phyloP scores from a whole-genome alignment of 2,797 vertebrate species.

The Betta splendens region DNA sequence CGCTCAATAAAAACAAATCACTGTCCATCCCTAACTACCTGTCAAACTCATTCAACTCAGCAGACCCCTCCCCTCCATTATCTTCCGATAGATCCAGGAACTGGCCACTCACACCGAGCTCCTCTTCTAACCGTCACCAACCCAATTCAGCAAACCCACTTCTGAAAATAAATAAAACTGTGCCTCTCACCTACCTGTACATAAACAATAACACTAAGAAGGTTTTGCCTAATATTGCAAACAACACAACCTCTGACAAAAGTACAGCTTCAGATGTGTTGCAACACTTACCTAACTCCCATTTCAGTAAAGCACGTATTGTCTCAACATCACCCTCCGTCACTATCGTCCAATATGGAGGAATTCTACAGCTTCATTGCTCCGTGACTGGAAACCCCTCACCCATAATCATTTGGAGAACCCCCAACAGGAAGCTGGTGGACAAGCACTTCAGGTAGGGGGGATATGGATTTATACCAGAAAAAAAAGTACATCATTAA shows the following conservation, averaged over 20 bases:
- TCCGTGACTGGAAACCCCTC: constrained; percentile 87
- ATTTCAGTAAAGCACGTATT: constrained; percentile 83
- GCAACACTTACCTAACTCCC: constrained; percentile 44
- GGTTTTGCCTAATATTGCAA: constrained; percentile 27
- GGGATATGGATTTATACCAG: background rate
- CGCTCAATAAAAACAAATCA: constrained; percentile 43
- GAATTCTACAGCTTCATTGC: constrained; percentile 85
- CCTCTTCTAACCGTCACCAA: constrained; percentile 18
- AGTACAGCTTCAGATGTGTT: constrained; percentile 42
- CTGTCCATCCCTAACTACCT: constrained; percentile 21
- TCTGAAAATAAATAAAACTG: constrained; percentile 51
- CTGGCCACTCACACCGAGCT: constrained; percentile 9
- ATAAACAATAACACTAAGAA: constrained; percentile 41
- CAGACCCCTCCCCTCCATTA: constrained; percentile 24
- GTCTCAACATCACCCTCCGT: constrained; percentile 83
- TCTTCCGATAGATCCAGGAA: constrained; percentile 39
- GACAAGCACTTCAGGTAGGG: constrained; percentile 90
- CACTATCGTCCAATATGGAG: constrained; percentile 83
- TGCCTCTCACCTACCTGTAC: constrained; percentile 31
- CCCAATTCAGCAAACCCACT: constrained; percentile 25
- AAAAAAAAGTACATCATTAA: background rate
- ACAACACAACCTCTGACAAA: constrained; percentile 46
- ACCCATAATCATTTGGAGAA: constrained; percentile 91
- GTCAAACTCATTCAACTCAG: constrained; percentile 32
- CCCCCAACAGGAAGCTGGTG: constrained; percentile 87